Conservation (phyloP, 1,140 invertebrate genomes). For the Daktulosphaira vitifoliae region DNA sequence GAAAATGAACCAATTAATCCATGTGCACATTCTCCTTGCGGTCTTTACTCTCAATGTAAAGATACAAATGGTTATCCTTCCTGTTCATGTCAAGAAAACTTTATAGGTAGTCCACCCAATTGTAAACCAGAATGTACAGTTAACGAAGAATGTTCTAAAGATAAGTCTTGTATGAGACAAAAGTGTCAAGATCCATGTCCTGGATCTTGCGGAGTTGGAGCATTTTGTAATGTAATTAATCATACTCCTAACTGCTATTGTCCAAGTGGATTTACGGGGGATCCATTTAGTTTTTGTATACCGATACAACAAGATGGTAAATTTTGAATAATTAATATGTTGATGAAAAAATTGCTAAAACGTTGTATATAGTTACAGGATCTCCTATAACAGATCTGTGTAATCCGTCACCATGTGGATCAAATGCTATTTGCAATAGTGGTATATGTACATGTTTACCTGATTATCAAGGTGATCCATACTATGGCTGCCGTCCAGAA, state of each 20-base stretch:
- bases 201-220: conserved; percentile 49
- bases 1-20: conserved; percentile 40
- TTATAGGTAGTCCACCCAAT: conserved; percentile 45
- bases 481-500: conserved; percentile 54
- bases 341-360: conserved; percentile 55
- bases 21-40: conserved; percentile 46
- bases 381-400: conserved; percentile 54
- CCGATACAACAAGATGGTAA: conserved; percentile 44
- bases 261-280: conserved; percentile 54
- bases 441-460: conserved; percentile 52
- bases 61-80: conserved; percentile 50
- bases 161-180: conserved; percentile 49
- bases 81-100: conserved; percentile 49
- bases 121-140: conserved; percentile 50
- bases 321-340: conserved; percentile 50
- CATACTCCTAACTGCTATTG: conserved; percentile 60
- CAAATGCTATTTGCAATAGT: conserved; percentile 54
- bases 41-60: conserved; percentile 57
- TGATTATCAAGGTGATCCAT: conserved; percentile 56
- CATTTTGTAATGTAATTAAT: conserved; percentile 58
- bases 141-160: conserved; percentile 48
- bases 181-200: conserved; percentile 52
- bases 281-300: conserved; percentile 60
- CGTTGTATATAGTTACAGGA: conserved; percentile 38
- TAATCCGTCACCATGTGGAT: conserved; percentile 64